Percentiles rank a stretch among this genome's conserved stretches.
Evolutionary conservation across 53 echinoderm and acorn worm species (phyloP).

Genomic region (Temnopleurus reevesii): DNA sequence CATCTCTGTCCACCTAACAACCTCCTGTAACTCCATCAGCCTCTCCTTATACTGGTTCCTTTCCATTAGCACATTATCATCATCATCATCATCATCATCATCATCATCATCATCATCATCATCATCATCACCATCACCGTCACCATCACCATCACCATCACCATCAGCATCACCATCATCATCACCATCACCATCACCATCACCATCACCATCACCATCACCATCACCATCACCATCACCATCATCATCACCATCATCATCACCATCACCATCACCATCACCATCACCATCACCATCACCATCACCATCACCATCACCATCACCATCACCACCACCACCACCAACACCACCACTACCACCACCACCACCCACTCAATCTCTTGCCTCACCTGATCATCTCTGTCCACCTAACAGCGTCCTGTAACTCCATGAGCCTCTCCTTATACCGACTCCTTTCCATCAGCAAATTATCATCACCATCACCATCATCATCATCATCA

Average conservation of each 20-base stretch:
- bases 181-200: background rate
- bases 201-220: background rate
- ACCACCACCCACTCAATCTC: background rate
- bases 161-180: background rate
- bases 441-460: no score
- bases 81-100: constrained; percentile 3
- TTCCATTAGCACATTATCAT: constrained; percentile 79
- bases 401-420: no score
- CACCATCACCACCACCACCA: background rate
- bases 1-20: constrained; percentile 97
- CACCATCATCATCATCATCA: background rate
- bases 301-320: constrained; percentile 7
- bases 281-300: background rate
- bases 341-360: background rate
- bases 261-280: background rate
- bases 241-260: constrained; percentile 33
- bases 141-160: background rate
- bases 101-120: background rate
- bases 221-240: background rate
- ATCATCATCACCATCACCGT: constrained; percentile 13
- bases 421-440: no score
- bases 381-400: background rate
- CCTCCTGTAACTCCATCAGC: constrained; percentile 93
- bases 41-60: constrained; percentile 95
- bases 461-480: background rate